Conservation (phyloP, 1,140 invertebrate genomes). For the Nephila pilipes region DNA sequence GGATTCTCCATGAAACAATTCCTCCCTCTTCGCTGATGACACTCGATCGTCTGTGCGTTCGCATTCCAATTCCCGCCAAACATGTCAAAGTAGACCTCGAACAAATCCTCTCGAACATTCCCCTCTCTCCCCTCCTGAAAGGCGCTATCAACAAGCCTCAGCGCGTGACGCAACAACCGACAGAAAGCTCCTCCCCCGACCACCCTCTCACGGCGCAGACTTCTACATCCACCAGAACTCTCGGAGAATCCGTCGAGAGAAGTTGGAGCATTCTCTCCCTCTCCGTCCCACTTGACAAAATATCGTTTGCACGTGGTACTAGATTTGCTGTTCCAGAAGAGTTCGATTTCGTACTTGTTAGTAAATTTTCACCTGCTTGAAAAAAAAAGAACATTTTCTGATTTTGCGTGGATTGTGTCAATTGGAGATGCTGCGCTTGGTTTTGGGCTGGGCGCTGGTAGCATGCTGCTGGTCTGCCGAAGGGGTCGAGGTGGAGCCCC, state of each 20-base stretch:
- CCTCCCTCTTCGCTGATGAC: not conserved
- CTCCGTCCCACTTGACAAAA: not conserved
- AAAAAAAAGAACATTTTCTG: not conserved
- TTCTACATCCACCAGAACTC: not conserved
- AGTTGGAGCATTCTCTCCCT: not conserved
- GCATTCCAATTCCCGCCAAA: slow-evolving; percentile 4
- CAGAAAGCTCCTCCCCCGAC: not conserved
- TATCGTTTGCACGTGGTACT: slow-evolving; percentile 6
- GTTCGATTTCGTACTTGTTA: not conserved
- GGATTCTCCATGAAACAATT: not conserved
- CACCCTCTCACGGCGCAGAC: not conserved
- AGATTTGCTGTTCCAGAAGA: not conserved
- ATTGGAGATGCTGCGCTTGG: not conserved
- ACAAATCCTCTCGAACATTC: slow-evolving; percentile 17
- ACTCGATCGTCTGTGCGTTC: not conserved
- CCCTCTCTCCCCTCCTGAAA: not conserved
- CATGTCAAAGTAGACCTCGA: not conserved
- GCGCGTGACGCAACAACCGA: slow-evolving; percentile 17
- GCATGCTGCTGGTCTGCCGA: not conserved
- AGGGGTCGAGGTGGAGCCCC: slow-evolving; percentile 39
- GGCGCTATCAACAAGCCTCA: slow-evolving; percentile 22
- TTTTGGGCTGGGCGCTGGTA: not conserved
- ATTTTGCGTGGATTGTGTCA: not conserved
- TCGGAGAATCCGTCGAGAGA: slow-evolving; percentile 24
- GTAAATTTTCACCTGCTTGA: not conserved